Conservation (phyloP, 2,113 vertebrate genomes). For the Poecile atricapillus region DNA sequence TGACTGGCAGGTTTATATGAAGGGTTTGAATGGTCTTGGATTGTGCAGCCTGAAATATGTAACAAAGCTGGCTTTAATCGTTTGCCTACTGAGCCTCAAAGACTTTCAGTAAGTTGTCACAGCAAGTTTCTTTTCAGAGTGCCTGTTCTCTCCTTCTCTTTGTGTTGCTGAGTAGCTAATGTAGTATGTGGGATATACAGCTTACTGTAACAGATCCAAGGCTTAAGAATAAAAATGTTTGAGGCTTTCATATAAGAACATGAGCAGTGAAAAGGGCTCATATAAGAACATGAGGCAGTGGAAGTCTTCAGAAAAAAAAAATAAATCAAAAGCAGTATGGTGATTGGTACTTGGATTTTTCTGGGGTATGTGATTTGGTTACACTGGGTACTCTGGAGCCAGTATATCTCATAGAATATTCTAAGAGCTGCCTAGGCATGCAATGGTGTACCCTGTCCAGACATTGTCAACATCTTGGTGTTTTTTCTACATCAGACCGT, state of each 20-base stretch:
- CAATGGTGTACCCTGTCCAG: neutral
- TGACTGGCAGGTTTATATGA: neutral
- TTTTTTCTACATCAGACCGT: neutral
- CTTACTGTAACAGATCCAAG: neutral
- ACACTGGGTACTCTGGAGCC: neutral
- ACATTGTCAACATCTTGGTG: neutral
- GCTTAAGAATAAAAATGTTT: neutral
- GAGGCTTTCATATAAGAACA: neutral
- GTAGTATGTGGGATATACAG: neutral
- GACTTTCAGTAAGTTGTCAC: neutral
- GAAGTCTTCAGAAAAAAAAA: neutral
- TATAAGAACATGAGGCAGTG: neutral
- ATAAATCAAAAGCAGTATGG: neutral
- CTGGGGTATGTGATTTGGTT: accelerated
- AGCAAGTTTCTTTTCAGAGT: neutral
- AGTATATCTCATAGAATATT: neutral
- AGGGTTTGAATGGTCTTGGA: neutral
- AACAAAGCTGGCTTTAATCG: neutral
- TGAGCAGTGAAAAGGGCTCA: neutral
- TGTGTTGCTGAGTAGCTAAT: neutral
- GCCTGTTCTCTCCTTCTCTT: neutral
- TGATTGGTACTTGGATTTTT: neutral
- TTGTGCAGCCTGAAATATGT: neutral
- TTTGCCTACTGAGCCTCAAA: neutral
- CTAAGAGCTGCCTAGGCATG: neutral